Conservation (phyloP, 1,140 invertebrate genomes). For the Drosophila neocordata region DNA sequence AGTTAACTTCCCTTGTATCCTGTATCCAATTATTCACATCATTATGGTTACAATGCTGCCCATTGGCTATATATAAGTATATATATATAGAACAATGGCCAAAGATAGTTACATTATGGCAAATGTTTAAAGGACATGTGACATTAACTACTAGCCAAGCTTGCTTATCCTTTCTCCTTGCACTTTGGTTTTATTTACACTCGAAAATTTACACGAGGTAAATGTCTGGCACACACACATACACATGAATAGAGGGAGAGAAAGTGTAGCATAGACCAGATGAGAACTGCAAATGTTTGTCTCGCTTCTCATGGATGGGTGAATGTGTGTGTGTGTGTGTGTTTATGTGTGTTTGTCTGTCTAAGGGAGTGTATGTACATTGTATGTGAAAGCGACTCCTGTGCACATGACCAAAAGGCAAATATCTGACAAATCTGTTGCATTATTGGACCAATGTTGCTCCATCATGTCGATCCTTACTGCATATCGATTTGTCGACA, state of each 20-base stretch:
- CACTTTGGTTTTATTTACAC: slow-evolving; percentile 47
- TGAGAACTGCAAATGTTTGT: slow-evolving; percentile 55
- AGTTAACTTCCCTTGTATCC: slow-evolving; percentile 43
- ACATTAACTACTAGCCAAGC: background rate
- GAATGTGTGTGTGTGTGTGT: slow-evolving; percentile 11
- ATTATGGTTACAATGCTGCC: slow-evolving; percentile 23
- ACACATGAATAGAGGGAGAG: background rate
- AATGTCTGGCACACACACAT: slow-evolving; percentile 32
- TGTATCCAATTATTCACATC: slow-evolving; percentile 19
- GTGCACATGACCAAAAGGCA: slow-evolving; percentile 42
- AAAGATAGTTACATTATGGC: slow-evolving; percentile 47
- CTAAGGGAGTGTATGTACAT: slow-evolving; percentile 13
- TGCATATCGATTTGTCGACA: slow-evolving; percentile 52
- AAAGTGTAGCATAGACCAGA: slow-evolving; percentile 17
- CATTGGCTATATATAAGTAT: slow-evolving; percentile 11
- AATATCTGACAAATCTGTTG: slow-evolving; percentile 76
- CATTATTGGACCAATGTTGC: slow-evolving; percentile 59
- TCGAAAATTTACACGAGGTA: slow-evolving; percentile 51
- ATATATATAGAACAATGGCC: background rate
- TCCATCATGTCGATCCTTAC: slow-evolving; percentile 33
- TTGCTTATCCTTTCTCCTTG: slow-evolving; percentile 15
- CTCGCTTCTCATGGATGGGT: background rate
- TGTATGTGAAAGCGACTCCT: slow-evolving; percentile 18
- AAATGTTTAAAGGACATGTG: slow-evolving; percentile 55
- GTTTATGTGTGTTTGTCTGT: slow-evolving; percentile 22